Base-by-base conservation (phyloP, 1,140 invertebrate species). In the Atta cephalotes region DNA sequence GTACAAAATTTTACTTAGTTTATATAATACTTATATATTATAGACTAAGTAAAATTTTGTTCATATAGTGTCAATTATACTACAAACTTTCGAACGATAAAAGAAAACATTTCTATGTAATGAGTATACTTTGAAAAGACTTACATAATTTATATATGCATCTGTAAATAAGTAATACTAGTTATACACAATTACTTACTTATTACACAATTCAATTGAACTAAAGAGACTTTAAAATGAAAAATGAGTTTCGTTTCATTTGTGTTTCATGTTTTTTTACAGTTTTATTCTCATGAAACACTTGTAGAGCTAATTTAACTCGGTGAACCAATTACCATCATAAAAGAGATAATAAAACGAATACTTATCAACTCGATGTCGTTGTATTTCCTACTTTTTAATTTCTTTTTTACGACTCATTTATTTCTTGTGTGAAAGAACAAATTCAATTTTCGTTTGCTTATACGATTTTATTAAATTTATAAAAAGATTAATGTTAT, bases 341-440 rank as follows among this genome's bases (percentile, higher is more conserved):
- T 2, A 80, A 80, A 39, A 56, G 5, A 35, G 7, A 56, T 56
- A 39, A 68, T 25, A 45, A 53, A 80, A n/a, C n/a, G 2, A 65
- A 79, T 51, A 35, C 10, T 2, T 5, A 56, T 63, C 7, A 58
- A 16, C 68, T 65, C 18, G 16, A 49, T 31, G 60, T 65, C 45
- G 45, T 65, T 79, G 60, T 68, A 80, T 4, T 56, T 56, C 18
- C n/a, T 56, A 56, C 6, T 58, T 4, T 80, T 58, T 80, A 39
- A 35, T 51, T 6, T n/a, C 7, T 21, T 53, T 51, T 21, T 53
- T 35, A 79, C n/a, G 14, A 4, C n/a, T 18, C 10, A 25, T 1
- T 51, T 12, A 39, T 65, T 65, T 65, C 53, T 56, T 0, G 12
- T 5, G 18, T 35, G 6, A 14, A 51, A 58, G 7, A 80, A 70